A percentile compares a stretch with the other conserved stretches of the same genome.
Conservation (phyloP, 2,888 invertebrate species). For the Cosmia trapezina region DNA sequence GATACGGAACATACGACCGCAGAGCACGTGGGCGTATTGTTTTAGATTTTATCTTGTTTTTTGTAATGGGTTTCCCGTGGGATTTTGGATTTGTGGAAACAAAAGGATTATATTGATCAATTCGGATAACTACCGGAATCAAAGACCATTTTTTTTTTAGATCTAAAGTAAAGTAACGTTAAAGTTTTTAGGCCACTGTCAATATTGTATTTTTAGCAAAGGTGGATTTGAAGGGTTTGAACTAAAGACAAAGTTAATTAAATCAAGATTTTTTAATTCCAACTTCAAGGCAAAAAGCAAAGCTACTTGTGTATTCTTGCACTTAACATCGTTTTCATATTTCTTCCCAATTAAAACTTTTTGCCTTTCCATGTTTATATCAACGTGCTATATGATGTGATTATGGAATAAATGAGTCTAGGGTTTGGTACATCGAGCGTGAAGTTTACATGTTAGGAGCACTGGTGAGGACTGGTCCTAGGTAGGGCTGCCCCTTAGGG, state of each 20-base stretch:
- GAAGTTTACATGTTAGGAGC: slow-evolving; percentile 66
- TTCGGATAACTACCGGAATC: background rate
- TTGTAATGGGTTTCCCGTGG: slow-evolving; percentile 18
- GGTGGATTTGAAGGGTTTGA: background rate
- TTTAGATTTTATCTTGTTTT: slow-evolving; percentile 41
- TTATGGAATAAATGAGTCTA: slow-evolving; percentile 61
- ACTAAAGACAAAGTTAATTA: slow-evolving; percentile 22
- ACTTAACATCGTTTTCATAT: slow-evolving; percentile 40
- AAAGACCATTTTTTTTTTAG: background rate
- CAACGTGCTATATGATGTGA: slow-evolving; percentile 62
- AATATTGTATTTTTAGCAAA: background rate
- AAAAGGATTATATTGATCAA: background rate
- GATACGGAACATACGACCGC: slow-evolving; percentile 36
- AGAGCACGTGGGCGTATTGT: slow-evolving; percentile 54
- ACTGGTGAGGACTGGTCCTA: slow-evolving; percentile 56
- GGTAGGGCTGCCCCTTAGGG: slow-evolving; percentile 50
- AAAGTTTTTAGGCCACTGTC: background rate
- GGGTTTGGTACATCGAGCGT: slow-evolving; percentile 67
- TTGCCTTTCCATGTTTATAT: slow-evolving; percentile 45
- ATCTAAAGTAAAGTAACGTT: background rate
- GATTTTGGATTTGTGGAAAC: slow-evolving; percentile 5
- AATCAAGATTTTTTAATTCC: slow-evolving; percentile 19
- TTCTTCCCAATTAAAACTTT: slow-evolving; percentile 46
- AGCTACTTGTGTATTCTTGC: slow-evolving; percentile 19
- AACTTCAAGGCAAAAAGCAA: slow-evolving; percentile 26